Base-by-base conservation (phyloP, 1,140 invertebrate genomes). In the Zaprionus camerounensis region DNA sequence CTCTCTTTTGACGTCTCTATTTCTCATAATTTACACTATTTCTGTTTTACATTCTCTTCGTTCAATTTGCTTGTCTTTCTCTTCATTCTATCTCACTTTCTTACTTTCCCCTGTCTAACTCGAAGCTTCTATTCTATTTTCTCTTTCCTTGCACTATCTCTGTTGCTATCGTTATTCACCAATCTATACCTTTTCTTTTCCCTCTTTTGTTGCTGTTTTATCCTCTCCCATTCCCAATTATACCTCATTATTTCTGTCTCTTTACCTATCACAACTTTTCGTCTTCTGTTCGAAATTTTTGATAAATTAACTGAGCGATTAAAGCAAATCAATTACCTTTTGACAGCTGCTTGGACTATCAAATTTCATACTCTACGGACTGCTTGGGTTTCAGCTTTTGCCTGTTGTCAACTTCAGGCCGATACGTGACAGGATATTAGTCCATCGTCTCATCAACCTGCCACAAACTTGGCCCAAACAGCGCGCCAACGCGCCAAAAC, bases 361-460 rank as follows among this genome's bases (percentile, higher is more conserved):
- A 46, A 75, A 75, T 11, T 11, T 34, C 0, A 78, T 72, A 72
- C 70, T 79, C 61, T 56, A 65, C 64, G 75, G 63, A 76, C 70
- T 62, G 53, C 20, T 24, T 9, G 7, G 17, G 20, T 49, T 82
- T 81, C 41, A 20, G 61, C 9, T 3, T 11, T 38, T 55, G 26
- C 36, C 44, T 71, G 70, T 38, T 68, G 70, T 69, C 36, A 80
- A 62, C 63, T 82, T 80, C 38, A 69, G 51, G 55, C 66, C 31
- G 20, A 36, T 20, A 71, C 71, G 72, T 80, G 82, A 63, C 67
- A 41, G 49, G 61, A 71, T 65, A 64, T 72, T 28, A 11, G 13
- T 51, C 22, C 61, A 57, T 24, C 28, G 68, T 55, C 66, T 66
- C 75, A 77, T 65, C 85, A 82, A 79, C 82, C 78, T 86, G 82